Base-by-base conservation (phyloP, 2,797 vertebrate genomes). In the Eulemur mongoz region DNA sequence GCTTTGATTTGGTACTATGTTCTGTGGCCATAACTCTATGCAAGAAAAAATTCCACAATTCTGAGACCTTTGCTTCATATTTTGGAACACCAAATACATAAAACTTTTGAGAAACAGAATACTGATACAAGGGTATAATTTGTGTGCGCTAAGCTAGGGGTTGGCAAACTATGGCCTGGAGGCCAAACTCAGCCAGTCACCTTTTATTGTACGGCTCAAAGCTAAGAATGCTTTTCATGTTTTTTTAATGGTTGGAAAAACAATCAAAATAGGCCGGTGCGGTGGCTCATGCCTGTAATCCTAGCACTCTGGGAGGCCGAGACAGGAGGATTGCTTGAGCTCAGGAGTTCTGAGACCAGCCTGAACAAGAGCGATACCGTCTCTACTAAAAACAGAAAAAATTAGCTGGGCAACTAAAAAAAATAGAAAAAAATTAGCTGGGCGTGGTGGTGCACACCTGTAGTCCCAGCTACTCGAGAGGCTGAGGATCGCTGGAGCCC, bases 81-180 rank as follows among this genome's bases (percentile, higher is more conserved):
- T 57, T 86, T 78, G 35, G 38, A 89, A 95, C 92, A 22, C 27
- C 52, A 95, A 89, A 61, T 59, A 57, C 90, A 73, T 70, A 63
- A 75, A 91, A 84, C 48, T 72, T 93, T 43, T 57, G 27, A 83
- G 61, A 95, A 90, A 88, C 13, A 57, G 20, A 61, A 81, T 43
- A 73, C 11, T 89, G 25, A 80, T 27, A 93, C 40, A 27, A 78
- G 38, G 11, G 40, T 92, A 76, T 72, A 65, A 89, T 75, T 59
- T 88, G 9, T 89, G 32, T 45, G 81, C 10, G 85, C 63, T 69
- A 88, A 84, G 35, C 22, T 25, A 81, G 14, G 38, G 40, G 8
- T 11, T 85, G 59, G n/a, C 70, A 81, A 94, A 93, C n/a, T 38
- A 25, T 3, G 9, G 30, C 9, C 70, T 27, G 0, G 15, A 78